These are phyloP conservation scores for Tadarida brasiliensis DNA, from an alignment of 2,797 vertebrate genomes.

Conservation along the genomic window DNA sequence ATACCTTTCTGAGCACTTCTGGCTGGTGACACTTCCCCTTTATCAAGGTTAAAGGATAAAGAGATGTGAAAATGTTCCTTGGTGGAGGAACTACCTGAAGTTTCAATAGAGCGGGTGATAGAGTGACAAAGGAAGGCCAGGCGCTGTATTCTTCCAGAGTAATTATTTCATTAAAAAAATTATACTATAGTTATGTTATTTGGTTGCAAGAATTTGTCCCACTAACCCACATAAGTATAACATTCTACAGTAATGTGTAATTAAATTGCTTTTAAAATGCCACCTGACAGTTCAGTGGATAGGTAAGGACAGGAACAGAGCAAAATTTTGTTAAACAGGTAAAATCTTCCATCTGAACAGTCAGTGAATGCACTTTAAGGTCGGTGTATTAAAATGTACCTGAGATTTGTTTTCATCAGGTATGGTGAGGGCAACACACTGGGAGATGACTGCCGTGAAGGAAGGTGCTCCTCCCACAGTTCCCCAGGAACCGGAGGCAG, in stretches of 20 bases:
- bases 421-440: background rate
- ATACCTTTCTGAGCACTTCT: background rate
- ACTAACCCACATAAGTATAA: slow-evolving; percentile 41
- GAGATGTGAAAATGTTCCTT: background rate
- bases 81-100: background rate
- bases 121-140: background rate
- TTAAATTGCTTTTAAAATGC: slow-evolving; percentile 68
- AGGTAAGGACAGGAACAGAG: slow-evolving; percentile 22
- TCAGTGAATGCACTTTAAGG: background rate
- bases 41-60: slow-evolving; percentile 2
- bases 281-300: background rate
- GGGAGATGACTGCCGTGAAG: background rate
- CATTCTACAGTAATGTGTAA: slow-evolving; percentile 1
- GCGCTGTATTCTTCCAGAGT: background rate
- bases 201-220: slow-evolving; percentile 55
- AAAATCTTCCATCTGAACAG: slow-evolving; percentile 48
- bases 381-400: background rate
- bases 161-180: slow-evolving; percentile 55
- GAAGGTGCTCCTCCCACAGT: background rate
- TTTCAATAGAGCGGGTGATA: background rate
- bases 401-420: slow-evolving; percentile 26
- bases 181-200: slow-evolving; percentile 32
- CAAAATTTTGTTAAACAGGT: slow-evolving; percentile 13
- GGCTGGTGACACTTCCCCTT: background rate
- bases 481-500: background rate